Evolutionary conservation across 2,113 vertebrate species (phyloP).

Genomic region (Sylvilagus bachmani): DNA sequence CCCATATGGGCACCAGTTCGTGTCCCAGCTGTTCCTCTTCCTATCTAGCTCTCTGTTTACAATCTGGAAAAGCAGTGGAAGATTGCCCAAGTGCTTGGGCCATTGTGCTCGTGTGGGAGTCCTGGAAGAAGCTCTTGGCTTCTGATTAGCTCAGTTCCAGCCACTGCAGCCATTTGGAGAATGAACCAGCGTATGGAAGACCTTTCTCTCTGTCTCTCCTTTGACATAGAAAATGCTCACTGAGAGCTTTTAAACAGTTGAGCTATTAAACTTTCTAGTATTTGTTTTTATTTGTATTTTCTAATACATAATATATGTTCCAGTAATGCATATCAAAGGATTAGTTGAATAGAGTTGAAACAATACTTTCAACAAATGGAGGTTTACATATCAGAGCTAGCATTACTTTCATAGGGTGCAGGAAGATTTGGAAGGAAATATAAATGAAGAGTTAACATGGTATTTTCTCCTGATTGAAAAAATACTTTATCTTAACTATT

Average conservation of each 20-base stretch:
- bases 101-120: too few species aligned
- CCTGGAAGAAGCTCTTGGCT: too few species aligned
- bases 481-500: constrained; percentile 63
- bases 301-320: background rate
- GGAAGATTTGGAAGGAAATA: constrained; percentile 2
- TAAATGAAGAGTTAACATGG: constrained; percentile 33
- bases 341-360: constrained; percentile 33
- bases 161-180: too few species aligned
- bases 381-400: constrained; percentile 10
- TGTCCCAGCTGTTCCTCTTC: too few species aligned
- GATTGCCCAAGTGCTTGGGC: too few species aligned
- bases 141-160: too few species aligned
- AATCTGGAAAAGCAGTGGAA: too few species aligned
- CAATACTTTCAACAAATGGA: constrained; percentile 40
- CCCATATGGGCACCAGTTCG: too few species aligned
- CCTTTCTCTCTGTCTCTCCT: background rate
- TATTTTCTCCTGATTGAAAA: constrained; percentile 24
- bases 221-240: constrained; percentile 14
- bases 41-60: too few species aligned
- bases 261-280: constrained; percentile 54
- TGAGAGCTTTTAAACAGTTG: constrained; percentile 55
- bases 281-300: constrained; percentile 51
- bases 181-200: background rate
- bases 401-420: background rate
- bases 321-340: background rate